These are phyloP conservation scores for Petrocephalus schoutedeni DNA, from an alignment of 2,797 vertebrate species.

Conservation along the genomic window DNA sequence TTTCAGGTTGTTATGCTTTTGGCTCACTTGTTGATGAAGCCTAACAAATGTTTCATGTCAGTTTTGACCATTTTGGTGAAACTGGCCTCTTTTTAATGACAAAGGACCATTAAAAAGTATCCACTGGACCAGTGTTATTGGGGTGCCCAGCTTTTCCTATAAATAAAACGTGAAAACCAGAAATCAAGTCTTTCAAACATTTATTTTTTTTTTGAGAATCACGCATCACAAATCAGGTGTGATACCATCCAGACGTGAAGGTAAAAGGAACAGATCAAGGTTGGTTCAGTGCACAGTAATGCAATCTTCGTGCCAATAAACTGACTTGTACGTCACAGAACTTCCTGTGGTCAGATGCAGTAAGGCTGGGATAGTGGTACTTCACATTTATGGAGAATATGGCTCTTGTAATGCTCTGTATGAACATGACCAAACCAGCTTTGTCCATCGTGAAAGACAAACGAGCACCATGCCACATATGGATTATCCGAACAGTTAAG, in stretches of 20 bases:
- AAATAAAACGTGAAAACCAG: slow-evolving; percentile 57
- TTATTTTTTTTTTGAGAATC: slow-evolving; percentile 47
- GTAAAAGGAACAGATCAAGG: slow-evolving; percentile 24
- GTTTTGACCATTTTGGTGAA: slow-evolving; percentile 41
- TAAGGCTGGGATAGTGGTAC: background rate
- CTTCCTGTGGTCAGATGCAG: slow-evolving; percentile 24
- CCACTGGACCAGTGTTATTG: slow-evolving; percentile 51
- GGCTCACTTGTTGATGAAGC: background rate
- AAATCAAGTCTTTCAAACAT: slow-evolving; percentile 20
- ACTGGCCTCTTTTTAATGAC: slow-evolving; percentile 40
- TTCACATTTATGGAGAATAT: background rate
- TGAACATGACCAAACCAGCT: background rate
- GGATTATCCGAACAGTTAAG: background rate
- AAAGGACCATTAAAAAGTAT: slow-evolving; percentile 53
- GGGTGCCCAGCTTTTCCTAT: slow-evolving; percentile 43
- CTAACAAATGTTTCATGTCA: background rate
- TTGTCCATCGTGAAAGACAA: background rate
- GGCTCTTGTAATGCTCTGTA: background rate
- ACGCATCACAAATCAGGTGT: slow-evolving; percentile 48
- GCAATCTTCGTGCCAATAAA: slow-evolving; percentile 59
- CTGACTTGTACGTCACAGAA: slow-evolving; percentile 49
- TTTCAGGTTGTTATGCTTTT: background rate
- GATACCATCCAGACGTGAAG: slow-evolving; percentile 31
- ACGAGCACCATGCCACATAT: background rate
- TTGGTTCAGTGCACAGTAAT: slow-evolving; percentile 57